Conservation (phyloP, 2,113 vertebrate genomes). For the Mola mola region DNA sequence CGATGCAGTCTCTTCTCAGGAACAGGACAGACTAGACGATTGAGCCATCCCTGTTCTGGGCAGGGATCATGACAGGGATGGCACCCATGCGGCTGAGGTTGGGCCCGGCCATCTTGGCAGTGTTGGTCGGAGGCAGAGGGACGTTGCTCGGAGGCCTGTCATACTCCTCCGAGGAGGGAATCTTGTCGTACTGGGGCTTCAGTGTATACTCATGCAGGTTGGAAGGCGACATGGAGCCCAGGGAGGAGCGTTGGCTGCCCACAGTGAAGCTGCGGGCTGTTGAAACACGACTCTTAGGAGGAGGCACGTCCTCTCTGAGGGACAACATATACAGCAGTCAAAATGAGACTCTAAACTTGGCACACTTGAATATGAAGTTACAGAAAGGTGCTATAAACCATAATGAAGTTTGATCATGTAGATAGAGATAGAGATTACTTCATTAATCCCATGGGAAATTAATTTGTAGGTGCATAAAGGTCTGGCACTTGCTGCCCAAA, state of each 20-base stretch:
- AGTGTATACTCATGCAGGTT: slow-evolving; percentile 92
- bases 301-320: slow-evolving; percentile 93
- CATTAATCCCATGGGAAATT: too few species aligned
- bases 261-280: slow-evolving; percentile 93
- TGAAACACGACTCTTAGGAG: slow-evolving; percentile 94
- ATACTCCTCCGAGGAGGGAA: slow-evolving; percentile 89
- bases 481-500: neutral
- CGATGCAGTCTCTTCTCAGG: slow-evolving; percentile 4
- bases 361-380: too few species aligned
- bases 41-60: slow-evolving; percentile 96
- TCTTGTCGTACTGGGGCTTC: slow-evolving; percentile 93
- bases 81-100: slow-evolving; percentile 98
- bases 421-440: too few species aligned
- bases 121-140: slow-evolving; percentile 81
- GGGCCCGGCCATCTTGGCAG: slow-evolving; percentile 88
- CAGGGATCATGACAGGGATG: slow-evolving; percentile 96
- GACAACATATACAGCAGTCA: slow-evolving; percentile 24
- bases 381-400: slow-evolving; percentile 8
- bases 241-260: slow-evolving; percentile 94
- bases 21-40: slow-evolving; percentile 85
- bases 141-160: slow-evolving; percentile 85
- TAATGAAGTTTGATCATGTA: slow-evolving; percentile 16
- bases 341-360: too few species aligned
- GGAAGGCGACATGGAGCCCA: slow-evolving; percentile 98
- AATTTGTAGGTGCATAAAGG: neutral